phyloP scores from a whole-genome alignment of 2,888 invertebrate genomes.

The Agrilus biguttatus region DNA sequence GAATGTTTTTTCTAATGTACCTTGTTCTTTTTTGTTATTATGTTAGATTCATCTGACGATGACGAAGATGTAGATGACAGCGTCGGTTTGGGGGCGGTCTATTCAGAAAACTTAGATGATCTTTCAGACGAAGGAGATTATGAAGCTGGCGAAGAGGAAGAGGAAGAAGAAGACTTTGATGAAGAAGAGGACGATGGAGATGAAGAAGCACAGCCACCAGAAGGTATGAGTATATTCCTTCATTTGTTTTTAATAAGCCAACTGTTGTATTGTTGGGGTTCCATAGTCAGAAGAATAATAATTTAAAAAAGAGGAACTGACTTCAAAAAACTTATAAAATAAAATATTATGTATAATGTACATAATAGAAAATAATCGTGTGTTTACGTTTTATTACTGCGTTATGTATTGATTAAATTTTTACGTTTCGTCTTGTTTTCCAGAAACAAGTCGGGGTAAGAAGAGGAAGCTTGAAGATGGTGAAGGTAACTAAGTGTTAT shows the following conservation, averaged over 20 bases:
- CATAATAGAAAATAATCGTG: too few relatives aligned
- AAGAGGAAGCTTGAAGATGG: conserved; percentile 60
- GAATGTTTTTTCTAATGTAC: background rate
- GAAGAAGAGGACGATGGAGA: conserved; percentile 31
- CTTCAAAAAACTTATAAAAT: too few relatives aligned
- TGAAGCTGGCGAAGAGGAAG: conserved; percentile 35
- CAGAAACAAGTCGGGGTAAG: conserved; percentile 48
- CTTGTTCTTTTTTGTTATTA: background rate
- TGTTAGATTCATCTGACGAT: conserved; percentile 46
- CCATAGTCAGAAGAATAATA: too few relatives aligned
- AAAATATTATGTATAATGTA: too few relatives aligned
- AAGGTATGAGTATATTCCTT: conserved; percentile 27
- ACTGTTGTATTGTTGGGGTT: too few relatives aligned
- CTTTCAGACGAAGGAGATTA: conserved; percentile 36
- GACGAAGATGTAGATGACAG: conserved; percentile 42
- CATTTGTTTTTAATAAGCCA: too few relatives aligned
- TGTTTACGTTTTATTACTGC: background rate
- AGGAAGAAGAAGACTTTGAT: conserved; percentile 29
- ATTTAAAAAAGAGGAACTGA: too few relatives aligned
- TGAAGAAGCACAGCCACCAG: conserved; percentile 26
- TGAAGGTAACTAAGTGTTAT: conserved; percentile 24
- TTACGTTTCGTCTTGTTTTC: conserved; percentile 15
- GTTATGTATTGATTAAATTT: background rate
- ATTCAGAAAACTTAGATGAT: conserved; percentile 42
- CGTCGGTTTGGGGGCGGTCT: conserved; percentile 26